These are phyloP conservation scores for Sycophila sp. DNA, from an alignment of 1,140 invertebrate genomes.

Conservation along the genomic window DNA sequence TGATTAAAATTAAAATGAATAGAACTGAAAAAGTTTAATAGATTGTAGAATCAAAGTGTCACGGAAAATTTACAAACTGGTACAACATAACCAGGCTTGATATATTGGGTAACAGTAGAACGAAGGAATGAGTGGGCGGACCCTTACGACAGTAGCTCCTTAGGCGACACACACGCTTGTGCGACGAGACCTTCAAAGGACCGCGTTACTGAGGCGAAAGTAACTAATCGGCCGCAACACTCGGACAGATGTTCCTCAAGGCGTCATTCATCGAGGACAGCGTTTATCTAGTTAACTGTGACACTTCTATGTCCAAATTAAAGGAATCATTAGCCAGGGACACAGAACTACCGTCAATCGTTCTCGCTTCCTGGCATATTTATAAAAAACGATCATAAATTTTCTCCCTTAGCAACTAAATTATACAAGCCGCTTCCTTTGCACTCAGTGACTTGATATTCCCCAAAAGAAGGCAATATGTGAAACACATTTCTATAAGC, in stretches of 20 bases:
- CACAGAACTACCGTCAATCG: too few relatives aligned
- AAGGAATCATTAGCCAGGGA: conserved; percentile 14
- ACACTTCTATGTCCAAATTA: conserved; percentile 3
- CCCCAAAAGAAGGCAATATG: too few relatives aligned
- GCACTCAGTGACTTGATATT: too few relatives aligned
- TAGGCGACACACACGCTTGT: conserved; percentile 7
- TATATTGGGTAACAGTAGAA: conserved; percentile 56
- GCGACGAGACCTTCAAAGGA: conserved; percentile 14
- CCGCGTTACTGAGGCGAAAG: conserved; percentile 13
- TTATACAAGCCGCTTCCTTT: too few relatives aligned
- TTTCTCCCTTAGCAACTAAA: too few relatives aligned
- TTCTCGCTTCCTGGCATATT: neutral
- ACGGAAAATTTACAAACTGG: too few relatives aligned
- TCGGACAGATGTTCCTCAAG: conserved; percentile 51
- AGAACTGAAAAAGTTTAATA: too few relatives aligned
- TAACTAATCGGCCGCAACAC: conserved; percentile 49
- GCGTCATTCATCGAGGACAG: neutral
- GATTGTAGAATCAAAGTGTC: too few relatives aligned
- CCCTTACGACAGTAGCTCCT: conserved; percentile 22
- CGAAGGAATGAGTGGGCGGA: conserved; percentile 55
- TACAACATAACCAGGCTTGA: too few relatives aligned
- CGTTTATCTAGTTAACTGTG: conserved; percentile 19
- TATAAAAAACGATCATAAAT: too few relatives aligned
- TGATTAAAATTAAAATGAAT: too few relatives aligned
- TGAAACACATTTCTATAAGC: too few relatives aligned